Conservation (phyloP, 2,113 vertebrate species). For the Anhinga rufa region DNA sequence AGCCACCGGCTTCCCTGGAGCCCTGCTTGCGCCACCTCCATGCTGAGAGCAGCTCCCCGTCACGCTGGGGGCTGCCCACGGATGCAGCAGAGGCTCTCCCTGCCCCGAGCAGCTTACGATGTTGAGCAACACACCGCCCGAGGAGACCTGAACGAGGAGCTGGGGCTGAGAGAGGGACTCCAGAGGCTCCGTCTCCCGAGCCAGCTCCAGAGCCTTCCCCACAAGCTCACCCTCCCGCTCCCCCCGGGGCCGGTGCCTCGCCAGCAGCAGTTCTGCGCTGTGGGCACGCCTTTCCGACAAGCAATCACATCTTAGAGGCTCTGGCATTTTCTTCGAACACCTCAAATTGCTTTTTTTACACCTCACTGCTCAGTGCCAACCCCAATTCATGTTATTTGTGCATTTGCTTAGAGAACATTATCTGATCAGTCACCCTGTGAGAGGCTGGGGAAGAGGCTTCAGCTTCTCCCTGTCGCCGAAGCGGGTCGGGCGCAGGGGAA, state of each 20-base stretch:
- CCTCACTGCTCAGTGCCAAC: constrained; percentile 76
- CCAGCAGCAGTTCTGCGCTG: not conserved
- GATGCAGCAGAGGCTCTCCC: not conserved
- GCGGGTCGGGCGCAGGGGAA: not conserved
- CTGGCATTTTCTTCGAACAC: constrained; percentile 69
- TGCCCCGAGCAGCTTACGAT: not conserved
- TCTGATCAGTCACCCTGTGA: constrained; percentile 72
- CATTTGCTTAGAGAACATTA: constrained; percentile 73
- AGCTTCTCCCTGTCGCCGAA: not conserved
- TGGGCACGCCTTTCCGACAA: constrained; percentile 10
- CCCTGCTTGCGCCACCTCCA: not conserved
- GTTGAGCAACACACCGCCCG: too few relatives aligned
- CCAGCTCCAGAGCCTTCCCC: not conserved
- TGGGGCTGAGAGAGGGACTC: rapidly evolving
- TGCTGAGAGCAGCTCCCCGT: not conserved
- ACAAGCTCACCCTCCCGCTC: not conserved
- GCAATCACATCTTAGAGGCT: constrained; percentile 38
- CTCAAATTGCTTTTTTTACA: constrained; percentile 79
- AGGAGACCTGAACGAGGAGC: rapidly evolving
- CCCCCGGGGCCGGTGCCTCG: not conserved
- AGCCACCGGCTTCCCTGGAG: not conserved
- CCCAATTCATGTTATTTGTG: constrained; percentile 75
- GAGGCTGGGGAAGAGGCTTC: constrained; percentile 41
- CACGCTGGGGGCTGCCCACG: rapidly evolving
- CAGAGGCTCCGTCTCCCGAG: rapidly evolving